These are phyloP conservation scores for Epicauta chinensis DNA, from an alignment of 1,140 invertebrate species.

Conservation along the genomic window DNA sequence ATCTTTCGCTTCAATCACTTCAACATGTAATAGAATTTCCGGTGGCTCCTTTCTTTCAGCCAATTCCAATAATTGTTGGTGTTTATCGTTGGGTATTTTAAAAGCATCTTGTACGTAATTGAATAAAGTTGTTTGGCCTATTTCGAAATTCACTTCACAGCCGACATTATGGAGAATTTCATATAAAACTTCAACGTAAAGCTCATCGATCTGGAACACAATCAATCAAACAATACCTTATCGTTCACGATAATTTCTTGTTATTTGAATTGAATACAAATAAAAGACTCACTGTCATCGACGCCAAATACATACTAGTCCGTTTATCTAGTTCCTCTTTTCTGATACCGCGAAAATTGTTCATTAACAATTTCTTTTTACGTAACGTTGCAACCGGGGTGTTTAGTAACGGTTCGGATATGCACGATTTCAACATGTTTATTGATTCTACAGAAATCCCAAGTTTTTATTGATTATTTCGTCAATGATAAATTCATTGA, in stretches of 20 bases:
- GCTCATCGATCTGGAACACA: slow-evolving; percentile 70
- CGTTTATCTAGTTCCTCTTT: slow-evolving; percentile 65
- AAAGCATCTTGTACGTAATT: slow-evolving; percentile 85
- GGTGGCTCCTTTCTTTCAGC: slow-evolving; percentile 78
- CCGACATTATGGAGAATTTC: slow-evolving; percentile 89
- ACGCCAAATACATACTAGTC: slow-evolving; percentile 60
- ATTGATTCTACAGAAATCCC: too few species aligned
- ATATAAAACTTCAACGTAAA: slow-evolving; percentile 89
- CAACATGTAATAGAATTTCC: slow-evolving; percentile 85
- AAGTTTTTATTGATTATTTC: too few species aligned
- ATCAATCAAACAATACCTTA: not conserved
- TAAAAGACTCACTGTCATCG: slow-evolving; percentile 63
- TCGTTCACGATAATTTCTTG: not conserved
- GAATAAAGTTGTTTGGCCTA: slow-evolving; percentile 64
- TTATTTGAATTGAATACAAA: not conserved
- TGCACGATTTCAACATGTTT: slow-evolving; percentile 24
- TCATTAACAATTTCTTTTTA: slow-evolving; percentile 34
- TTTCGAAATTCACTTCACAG: slow-evolving; percentile 60
- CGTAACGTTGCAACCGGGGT: slow-evolving; percentile 6
- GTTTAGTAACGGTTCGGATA: slow-evolving; percentile 23
- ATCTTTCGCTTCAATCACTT: slow-evolving; percentile 88
- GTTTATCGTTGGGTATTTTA: slow-evolving; percentile 69
- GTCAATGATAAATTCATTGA: not conserved
- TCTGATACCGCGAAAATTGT: slow-evolving; percentile 67
- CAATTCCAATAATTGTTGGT: slow-evolving; percentile 59